Percentiles rank a stretch among this genome's conserved stretches.
phyloP scores from a whole-genome alignment of 2,797 vertebrate species.

The Sibirionetta formosa region DNA sequence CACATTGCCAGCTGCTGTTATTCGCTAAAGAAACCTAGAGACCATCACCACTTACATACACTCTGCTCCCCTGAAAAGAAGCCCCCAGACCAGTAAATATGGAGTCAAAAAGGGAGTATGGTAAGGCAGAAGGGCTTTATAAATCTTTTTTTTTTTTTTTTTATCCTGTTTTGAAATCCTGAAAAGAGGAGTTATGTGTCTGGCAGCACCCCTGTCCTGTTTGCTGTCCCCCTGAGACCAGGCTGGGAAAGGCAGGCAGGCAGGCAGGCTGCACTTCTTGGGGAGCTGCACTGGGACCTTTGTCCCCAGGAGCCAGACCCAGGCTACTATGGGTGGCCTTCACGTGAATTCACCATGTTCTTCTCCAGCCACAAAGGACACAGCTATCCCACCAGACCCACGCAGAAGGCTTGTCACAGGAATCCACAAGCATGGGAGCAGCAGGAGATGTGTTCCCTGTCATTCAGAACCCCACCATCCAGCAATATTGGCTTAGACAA shows the following conservation, averaged over 20 bases:
- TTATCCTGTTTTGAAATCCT: neutral
- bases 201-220: accelerated
- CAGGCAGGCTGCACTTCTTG: accelerated
- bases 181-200: neutral
- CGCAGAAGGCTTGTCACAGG: neutral
- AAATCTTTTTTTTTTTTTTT: neutral
- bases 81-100: accelerated
- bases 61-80: neutral
- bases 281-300: neutral
- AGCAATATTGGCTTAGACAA: neutral
- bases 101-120: neutral
- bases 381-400: neutral
- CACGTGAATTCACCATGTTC: accelerated
- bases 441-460: neutral
- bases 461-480: accelerated
- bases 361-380: accelerated
- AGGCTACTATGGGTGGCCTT: neutral
- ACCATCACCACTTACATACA: accelerated
- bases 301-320: accelerated
- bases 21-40: neutral
- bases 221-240: accelerated
- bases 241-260: accelerated
- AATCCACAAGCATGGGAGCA: neutral
- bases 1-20: accelerated
- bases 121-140: neutral